Evolutionary conservation across 1,140 invertebrate genomes (phyloP), one percentile per base, ranked within the genome.

Genomic region (Diorhabda elongata): DNA sequence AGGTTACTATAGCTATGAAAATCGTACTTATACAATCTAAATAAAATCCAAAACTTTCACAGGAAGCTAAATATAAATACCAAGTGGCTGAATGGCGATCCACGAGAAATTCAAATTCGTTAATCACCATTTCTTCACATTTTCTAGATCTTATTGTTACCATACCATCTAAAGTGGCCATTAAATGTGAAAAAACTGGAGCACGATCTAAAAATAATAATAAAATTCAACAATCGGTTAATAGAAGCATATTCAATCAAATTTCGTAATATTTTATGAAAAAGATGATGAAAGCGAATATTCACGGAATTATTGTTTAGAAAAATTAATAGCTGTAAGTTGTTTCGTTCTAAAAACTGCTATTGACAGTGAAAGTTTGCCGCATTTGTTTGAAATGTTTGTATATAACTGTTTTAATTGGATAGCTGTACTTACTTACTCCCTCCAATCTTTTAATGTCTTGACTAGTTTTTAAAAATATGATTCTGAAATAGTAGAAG

Each of bases 381-480:
- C 26, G 26, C 26, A 26, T 26, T 26, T 26, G 26, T 26, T 26
- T 26, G 0, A 26, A 26, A 26, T 26, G 26, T 26, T 26, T 26
- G 26, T 26, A 26, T 26, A 26, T 26, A 26, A 26, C 0, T 26
- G 26, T 26, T 1, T 26, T 26, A 26, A 26, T 26, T 26, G 0
- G 26, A 26, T 26, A 26, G 26, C 26, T 26, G 0, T 11, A 65
- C 66, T 67, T 61, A 67, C 66, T 84, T 9, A 87, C 87, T 77
- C 92, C 92, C 83, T 97, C 94, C 11, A 96, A 79, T 64, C 93
- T 83, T 80, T 96, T 96, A 5, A 96, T 85, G 75, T 93, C 92
- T 72, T 94, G 87, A 1, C 92, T 93, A 0, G 92, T 92, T 61
- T 87, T 87, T 6, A 97, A 81, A 78, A 95, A 97, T 66, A 95